These are phyloP conservation scores for Amiota mariae DNA, from an alignment of 2,888 invertebrate species.

Conservation along the genomic window DNA sequence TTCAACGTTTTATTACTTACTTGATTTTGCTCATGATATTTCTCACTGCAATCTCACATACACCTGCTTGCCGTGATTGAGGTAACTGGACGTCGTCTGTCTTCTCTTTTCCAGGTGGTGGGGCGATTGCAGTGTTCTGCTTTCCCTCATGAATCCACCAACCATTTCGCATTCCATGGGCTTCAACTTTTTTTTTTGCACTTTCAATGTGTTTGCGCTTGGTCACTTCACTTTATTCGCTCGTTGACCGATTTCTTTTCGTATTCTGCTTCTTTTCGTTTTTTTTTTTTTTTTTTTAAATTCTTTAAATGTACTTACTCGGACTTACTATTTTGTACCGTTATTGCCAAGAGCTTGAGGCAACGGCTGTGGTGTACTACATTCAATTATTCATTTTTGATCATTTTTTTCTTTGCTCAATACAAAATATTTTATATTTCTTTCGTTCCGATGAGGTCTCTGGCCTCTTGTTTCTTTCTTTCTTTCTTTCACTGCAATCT, in stretches of 20 bases:
- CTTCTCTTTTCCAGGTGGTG: too few relatives aligned
- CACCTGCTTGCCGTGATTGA: neutral
- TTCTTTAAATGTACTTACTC: too few relatives aligned
- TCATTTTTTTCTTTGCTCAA: too few relatives aligned
- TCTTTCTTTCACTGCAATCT: neutral
- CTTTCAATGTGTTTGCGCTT: neutral
- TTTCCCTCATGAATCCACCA: too few relatives aligned
- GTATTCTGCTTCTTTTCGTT: neutral
- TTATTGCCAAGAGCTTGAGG: neutral
- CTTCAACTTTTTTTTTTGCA: neutral
- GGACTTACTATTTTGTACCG: neutral
- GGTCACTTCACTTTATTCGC: neutral
- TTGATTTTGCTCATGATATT: neutral
- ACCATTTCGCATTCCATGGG: conserved; percentile 17
- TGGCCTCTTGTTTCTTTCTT: conserved; percentile 2
- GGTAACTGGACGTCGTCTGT: too few relatives aligned
- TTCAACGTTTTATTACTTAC: neutral
- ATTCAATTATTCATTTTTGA: too few relatives aligned
- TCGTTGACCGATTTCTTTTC: conserved; percentile 15
- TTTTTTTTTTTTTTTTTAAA: neutral
- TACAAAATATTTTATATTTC: too few relatives aligned
- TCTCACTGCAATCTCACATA: neutral
- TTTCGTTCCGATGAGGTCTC: neutral
- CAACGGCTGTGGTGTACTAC: too few relatives aligned
- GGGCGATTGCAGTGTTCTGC: too few relatives aligned